Evolutionary conservation across 2,797 vertebrate species (phyloP).

Genomic region (Sphenopsis melanotis): DNA sequence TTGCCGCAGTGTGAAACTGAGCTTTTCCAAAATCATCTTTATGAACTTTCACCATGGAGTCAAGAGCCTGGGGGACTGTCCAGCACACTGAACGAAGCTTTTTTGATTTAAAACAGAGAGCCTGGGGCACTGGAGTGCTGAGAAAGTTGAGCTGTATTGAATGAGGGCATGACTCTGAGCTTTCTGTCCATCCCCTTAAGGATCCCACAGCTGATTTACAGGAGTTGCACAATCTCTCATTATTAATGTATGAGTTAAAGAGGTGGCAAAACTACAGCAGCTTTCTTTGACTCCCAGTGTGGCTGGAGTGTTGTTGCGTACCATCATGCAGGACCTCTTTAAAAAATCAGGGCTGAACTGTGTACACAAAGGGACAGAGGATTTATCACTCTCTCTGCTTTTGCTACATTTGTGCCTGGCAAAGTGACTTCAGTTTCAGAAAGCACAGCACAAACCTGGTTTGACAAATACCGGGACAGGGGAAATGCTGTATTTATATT

Average conservation of each 20-base stretch:
- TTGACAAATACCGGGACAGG: neutral
- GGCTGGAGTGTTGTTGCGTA: accelerated
- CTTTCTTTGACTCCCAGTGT: neutral
- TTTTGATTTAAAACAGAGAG: neutral
- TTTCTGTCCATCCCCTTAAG: neutral
- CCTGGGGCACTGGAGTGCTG: neutral
- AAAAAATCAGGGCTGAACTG: neutral
- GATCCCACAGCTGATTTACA: neutral
- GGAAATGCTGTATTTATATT: neutral
- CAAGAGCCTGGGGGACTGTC: neutral
- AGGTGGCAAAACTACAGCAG: neutral
- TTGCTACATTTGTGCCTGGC: conserved; percentile 44
- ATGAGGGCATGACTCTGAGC: neutral
- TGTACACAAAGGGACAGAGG: neutral
- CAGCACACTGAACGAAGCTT: neutral
- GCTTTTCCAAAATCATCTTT: neutral
- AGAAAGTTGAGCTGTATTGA: neutral
- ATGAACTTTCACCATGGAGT: neutral
- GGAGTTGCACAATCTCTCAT: neutral
- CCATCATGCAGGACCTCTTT: neutral
- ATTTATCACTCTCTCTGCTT: neutral
- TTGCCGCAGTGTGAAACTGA: neutral
- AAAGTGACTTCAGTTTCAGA: conserved; percentile 56
- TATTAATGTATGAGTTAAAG: neutral
- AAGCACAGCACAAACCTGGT: neutral